Evolutionary conservation across 2,113 vertebrate species (phyloP).

Genomic region (Tauraco erythrolophus): DNA sequence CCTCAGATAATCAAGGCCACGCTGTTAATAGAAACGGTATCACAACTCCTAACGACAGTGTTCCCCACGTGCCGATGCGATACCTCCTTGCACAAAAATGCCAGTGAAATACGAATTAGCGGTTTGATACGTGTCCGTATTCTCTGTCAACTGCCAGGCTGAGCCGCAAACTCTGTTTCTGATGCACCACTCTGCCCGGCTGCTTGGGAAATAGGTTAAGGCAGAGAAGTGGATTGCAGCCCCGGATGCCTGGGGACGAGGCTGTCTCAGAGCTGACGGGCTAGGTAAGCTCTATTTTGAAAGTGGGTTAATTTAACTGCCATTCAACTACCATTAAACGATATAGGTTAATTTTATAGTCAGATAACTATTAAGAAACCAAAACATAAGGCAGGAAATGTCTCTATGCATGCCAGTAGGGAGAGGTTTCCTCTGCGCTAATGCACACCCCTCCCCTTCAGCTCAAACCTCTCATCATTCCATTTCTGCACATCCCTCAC

Average conservation of each 20-base stretch:
- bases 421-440: constrained; percentile 8
- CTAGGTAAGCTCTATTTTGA: constrained; percentile 58
- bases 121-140: fast-evolving
- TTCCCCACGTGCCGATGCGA: fast-evolving
- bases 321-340: constrained; percentile 38
- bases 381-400: constrained; percentile 59
- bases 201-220: constrained; percentile 57
- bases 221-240: constrained; percentile 38
- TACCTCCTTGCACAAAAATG: background rate
- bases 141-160: background rate
- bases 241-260: constrained; percentile 24
- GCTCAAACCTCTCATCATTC: constrained; percentile 45
- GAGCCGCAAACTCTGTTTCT: background rate
- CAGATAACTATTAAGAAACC: constrained; percentile 59
- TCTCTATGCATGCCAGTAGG: background rate
- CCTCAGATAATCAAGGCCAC: constrained; percentile 2
- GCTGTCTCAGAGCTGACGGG: constrained; percentile 16
- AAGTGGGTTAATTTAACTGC: constrained; percentile 70
- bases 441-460: constrained; percentile 22
- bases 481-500: constrained; percentile 25
- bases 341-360: constrained; percentile 62
- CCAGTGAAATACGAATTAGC: background rate
- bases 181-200: background rate
- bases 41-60: background rate
- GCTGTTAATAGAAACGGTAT: background rate